phyloP scores from a whole-genome alignment of 2,113 vertebrate species.

The Prunella himalayana region DNA sequence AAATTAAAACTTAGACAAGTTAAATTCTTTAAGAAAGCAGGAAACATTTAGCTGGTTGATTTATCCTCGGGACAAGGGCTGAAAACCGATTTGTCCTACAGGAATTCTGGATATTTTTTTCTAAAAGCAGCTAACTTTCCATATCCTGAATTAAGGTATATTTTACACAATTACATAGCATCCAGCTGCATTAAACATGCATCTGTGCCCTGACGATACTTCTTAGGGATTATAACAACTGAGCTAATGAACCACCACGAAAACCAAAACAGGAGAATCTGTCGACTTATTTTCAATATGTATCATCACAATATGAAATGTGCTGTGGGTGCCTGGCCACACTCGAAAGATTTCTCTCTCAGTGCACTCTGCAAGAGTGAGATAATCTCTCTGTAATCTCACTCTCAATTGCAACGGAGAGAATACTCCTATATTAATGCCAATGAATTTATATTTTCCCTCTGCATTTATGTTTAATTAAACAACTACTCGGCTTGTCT shows the following conservation, averaged over 20 bases:
- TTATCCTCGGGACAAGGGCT: constrained; percentile 7
- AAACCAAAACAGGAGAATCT: constrained; percentile 53
- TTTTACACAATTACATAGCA: background rate
- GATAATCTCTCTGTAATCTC: background rate
- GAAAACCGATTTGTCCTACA: constrained; percentile 15
- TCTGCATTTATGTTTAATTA: constrained; percentile 41
- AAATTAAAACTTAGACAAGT: background rate
- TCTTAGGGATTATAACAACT: constrained; percentile 22
- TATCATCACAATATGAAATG: constrained; percentile 51
- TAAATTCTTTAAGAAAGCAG: constrained; percentile 13
- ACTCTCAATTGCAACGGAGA: background rate
- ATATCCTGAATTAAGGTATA: background rate
- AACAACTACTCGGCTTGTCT: background rate
- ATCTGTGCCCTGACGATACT: constrained; percentile 15
- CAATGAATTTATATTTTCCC: constrained; percentile 14
- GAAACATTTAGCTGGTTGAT: background rate
- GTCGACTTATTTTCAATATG: constrained; percentile 69
- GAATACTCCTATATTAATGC: background rate
- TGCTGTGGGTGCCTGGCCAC: constrained; percentile 57
- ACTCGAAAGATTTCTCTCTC: constrained; percentile 60
- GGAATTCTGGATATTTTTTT: background rate
- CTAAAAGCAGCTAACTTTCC: background rate
- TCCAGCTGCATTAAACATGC: constrained; percentile 9
- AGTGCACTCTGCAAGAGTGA: constrained; percentile 22
- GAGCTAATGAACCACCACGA: constrained; percentile 55